Evolutionary conservation across 2,113 vertebrate genomes (phyloP), one percentile per base, ranked within the genome.

Genomic region (Upupa epops): DNA sequence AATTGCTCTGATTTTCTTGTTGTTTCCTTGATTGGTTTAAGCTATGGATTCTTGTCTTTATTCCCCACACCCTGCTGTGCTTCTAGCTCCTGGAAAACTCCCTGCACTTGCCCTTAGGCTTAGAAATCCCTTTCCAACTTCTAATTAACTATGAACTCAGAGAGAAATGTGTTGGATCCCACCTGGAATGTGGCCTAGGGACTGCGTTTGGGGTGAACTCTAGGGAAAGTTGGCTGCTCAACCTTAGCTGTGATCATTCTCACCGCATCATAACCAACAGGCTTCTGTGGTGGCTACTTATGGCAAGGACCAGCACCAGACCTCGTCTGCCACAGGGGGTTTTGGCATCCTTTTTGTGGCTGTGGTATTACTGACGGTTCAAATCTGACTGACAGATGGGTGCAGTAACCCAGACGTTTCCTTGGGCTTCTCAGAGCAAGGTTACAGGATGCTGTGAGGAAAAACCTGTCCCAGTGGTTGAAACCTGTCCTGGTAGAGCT

Each of bases 21-120:
- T 78, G 78, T 28, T 68, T 89, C 22, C 65, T 76, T 87, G 34
- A 31, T 90, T 93, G 28, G 63, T 80, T 74, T 89, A 76, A 25
- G 54, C 56, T 56, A 22, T 64, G 9, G 17, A 59, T 65, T 90
- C 73, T 93, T 93, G 84, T 91, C 76, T 83, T 79, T 81, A 49
- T 45, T 4, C 26, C 52, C 74, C 86, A 92, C 84, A 91, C 93
- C 87, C 94, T 96, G 81, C 83, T 55, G 21, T 42, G 51, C 10
- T 86, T 86, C 60, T 65, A 63, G 40, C 65, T 90, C 37, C 86
- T 85, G 89, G 82, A 92, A 90, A 92, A 84, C 60, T 89, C 6
- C 0, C 46, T 84, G 70, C 40, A 17, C 90, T 92, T 78, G 58
- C 86, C 40, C 90, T 70, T 60, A 79, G 60, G n/a, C 31, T 90